A percentile compares a stretch with the other conserved stretches of the same genome.
Evolutionary conservation across 2,888 invertebrate species (phyloP).

Genomic region (Tachina lurida): DNA sequence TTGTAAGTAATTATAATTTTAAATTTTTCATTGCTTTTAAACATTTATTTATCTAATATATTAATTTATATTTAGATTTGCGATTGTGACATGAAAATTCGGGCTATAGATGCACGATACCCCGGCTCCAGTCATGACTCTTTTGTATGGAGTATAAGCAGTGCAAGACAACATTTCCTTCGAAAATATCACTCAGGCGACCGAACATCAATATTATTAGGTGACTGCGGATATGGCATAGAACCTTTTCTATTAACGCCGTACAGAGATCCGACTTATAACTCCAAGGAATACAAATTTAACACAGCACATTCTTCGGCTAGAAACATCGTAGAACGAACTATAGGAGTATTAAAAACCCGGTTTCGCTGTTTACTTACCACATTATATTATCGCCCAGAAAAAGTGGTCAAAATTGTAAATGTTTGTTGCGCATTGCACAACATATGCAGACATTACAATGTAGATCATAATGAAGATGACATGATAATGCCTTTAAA

Average conservation of each 20-base stretch:
- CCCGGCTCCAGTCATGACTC: background rate
- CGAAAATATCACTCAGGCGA: background rate
- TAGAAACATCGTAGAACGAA: constrained; percentile 87
- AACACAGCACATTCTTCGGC: constrained; percentile 31
- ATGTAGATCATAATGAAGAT: background rate
- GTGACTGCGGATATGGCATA: background rate
- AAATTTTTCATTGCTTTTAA: too few relatives aligned
- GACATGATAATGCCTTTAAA: background rate
- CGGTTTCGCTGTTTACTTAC: background rate
- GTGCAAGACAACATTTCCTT: too few relatives aligned
- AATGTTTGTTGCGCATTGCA: constrained; percentile 12
- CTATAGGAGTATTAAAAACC: constrained; percentile 85
- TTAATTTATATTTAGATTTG: too few relatives aligned
- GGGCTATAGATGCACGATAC: background rate
- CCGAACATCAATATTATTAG: constrained; percentile 13
- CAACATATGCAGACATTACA: constrained; percentile 3
- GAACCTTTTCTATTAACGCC: constrained; percentile 29
- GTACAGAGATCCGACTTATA: constrained; percentile 29
- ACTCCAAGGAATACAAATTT: constrained; percentile 30
- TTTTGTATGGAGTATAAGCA: background rate
- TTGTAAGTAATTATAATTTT: too few relatives aligned
- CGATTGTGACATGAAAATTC: constrained; percentile 6
- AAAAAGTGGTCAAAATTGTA: constrained; percentile 9
- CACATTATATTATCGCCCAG: constrained; percentile 7
- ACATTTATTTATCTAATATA: too few relatives aligned